Evolutionary conservation across 2,113 vertebrate genomes (phyloP), one percentile per base, ranked within the genome.

Genomic region (Pycnonotus jocosus): DNA sequence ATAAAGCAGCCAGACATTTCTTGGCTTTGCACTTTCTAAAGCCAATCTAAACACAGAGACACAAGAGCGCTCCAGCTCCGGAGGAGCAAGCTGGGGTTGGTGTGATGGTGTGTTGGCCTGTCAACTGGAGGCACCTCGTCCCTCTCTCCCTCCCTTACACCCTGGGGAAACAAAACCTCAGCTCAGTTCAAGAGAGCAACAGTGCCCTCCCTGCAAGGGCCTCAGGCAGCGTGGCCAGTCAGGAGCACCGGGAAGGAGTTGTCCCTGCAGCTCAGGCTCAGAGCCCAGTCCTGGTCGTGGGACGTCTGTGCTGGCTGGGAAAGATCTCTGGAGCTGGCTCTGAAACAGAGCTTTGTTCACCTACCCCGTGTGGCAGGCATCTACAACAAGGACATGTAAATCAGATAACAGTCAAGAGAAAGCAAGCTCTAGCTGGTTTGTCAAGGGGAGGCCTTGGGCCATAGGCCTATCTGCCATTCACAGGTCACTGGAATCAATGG

Each of bases 401-500:
- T 91, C 78, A 77, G 86, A 56, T 87, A 80, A 72, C 37, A 71
- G 78, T 40, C 62, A 40, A 48, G 85, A 73, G 71, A 84, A 90
- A 94, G 54, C 90, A 71, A 78, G 82, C 31, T 88, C 30, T 57
- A 60, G 53, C 90, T 88, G 68, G 76, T 90, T 96, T 93, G 81
- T 94, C 71, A 64, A 77, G 51, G 66, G 89, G 66, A 86, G 68
- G 83, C 81, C 74, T 90, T 81, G 79, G 64, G 72, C 72, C 57
- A 53, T 20, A 38, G 64, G 72, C 88, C 82, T 84, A 44, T 48
- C 90, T 94, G 85, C 88, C 65, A 51, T 94, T 95, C 80, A 89
- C 95, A 96, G 82, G 91, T 96, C 94, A 93, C 72, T 93, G 92
- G 54, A 90, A 86, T 93, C 92, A 81, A 44, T 56, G 72, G 76